A percentile compares a stretch with the other conserved stretches of the same genome.
These are phyloP conservation scores for Indicator maculatus DNA, from an alignment of 2,113 vertebrate species.

Conservation along the genomic window DNA sequence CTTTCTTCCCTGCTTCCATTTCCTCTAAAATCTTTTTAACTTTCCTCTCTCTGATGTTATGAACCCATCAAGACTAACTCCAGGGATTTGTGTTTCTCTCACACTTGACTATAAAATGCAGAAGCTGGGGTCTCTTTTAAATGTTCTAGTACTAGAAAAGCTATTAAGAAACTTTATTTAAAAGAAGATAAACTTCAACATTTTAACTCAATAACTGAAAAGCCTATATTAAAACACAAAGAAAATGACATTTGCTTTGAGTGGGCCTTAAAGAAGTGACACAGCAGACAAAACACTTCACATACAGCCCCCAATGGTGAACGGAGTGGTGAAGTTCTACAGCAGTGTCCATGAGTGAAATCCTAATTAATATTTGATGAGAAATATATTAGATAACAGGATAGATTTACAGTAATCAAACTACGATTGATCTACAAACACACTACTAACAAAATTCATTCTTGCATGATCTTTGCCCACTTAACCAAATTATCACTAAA, in stretches of 20 bases:
- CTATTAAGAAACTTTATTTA: neutral
- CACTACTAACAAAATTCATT: conserved; percentile 57
- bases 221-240: neutral
- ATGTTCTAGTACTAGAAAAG: neutral
- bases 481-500: conserved; percentile 75
- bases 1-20: neutral
- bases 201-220: neutral
- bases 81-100: neutral
- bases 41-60: neutral
- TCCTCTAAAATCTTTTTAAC: neutral
- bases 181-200: neutral
- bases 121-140: neutral
- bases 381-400: conserved; percentile 72
- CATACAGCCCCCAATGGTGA: neutral
- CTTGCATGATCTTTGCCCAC: conserved; percentile 18
- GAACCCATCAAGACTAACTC: neutral
- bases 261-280: neutral
- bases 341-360: neutral
- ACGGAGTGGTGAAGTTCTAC: neutral
- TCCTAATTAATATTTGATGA: conserved; percentile 73
- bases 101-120: neutral
- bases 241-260: neutral
- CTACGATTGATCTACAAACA: conserved; percentile 66
- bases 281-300: neutral
- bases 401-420: conserved; percentile 74